Conservation (phyloP, 2,797 vertebrate genomes). For the Gallinago nigripennis region DNA sequence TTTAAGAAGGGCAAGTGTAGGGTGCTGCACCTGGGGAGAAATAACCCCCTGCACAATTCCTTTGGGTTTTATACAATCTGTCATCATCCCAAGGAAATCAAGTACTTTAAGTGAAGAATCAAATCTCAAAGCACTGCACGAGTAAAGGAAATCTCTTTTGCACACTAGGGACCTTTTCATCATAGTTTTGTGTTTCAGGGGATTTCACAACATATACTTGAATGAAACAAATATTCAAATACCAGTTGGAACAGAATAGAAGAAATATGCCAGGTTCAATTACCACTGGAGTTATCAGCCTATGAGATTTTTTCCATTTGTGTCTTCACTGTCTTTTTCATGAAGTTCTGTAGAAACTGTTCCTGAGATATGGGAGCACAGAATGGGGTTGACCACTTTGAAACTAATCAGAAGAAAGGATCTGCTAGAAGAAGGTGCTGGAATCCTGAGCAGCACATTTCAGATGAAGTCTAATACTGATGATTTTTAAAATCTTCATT, state of each 20-base stretch:
- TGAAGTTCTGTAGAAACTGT: not conserved
- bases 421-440: not conserved
- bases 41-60: not conserved
- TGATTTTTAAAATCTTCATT: not conserved
- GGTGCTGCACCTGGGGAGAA: no score
- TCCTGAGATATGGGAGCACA: not conserved
- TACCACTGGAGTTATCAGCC: constrained; percentile 17
- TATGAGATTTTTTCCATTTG: not conserved
- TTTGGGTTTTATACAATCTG: constrained; percentile 44
- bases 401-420: not conserved
- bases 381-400: not conserved
- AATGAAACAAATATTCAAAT: constrained; percentile 68
- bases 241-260: constrained; percentile 44
- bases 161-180: constrained; percentile 49
- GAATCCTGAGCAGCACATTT: not conserved
- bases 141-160: constrained; percentile 45
- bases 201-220: constrained; percentile 63
- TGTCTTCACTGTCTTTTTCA: not conserved
- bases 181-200: constrained; percentile 52
- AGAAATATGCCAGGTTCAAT: constrained; percentile 52
- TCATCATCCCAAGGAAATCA: constrained; percentile 38
- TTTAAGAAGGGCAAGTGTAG: no score
- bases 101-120: constrained; percentile 37
- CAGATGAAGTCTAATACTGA: not conserved
- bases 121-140: constrained; percentile 58